A percentile compares a stretch with the other conserved stretches of the same genome.
Conservation (phyloP, 1,140 invertebrate genomes). For the Octopus sinensis region DNA sequence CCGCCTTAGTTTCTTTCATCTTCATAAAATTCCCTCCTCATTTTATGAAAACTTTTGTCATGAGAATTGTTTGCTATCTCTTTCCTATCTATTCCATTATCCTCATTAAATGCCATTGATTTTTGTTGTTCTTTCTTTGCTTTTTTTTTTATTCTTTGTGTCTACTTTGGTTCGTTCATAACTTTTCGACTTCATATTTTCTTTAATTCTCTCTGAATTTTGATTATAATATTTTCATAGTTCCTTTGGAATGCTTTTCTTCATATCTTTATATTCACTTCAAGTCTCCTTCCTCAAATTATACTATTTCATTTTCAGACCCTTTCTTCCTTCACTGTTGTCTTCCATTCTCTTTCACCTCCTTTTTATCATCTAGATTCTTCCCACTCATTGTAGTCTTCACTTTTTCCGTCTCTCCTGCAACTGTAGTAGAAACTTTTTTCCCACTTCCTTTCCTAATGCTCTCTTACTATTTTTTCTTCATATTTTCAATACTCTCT, state of each 20-base stretch:
- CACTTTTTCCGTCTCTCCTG: too few species aligned
- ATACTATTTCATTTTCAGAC: too few species aligned
- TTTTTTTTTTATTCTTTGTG: not conserved
- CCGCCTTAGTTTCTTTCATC: too few species aligned
- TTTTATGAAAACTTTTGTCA: too few species aligned
- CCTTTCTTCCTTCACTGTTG: not conserved
- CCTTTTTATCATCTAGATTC: not conserved
- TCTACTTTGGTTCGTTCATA: not conserved
- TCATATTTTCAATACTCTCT: not conserved
- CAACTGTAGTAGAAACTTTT: too few species aligned
- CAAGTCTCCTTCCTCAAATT: too few species aligned
- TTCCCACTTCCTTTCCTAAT: not conserved
- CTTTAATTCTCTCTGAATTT: not conserved
- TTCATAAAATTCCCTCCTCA: too few species aligned
- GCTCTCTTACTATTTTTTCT: not conserved
- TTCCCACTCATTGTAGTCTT: not conserved
- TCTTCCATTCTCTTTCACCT: not conserved
- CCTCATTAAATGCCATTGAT: too few species aligned
- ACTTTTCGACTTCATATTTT: not conserved
- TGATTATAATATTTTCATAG: not conserved
- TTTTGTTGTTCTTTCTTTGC: not conserved
- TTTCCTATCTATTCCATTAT: not conserved
- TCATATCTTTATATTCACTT: too few species aligned
- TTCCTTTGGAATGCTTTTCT: not conserved
- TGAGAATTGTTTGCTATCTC: not conserved